A percentile compares a stretch with the other conserved stretches of the same genome.
These are phyloP conservation scores for Falco berigora DNA, from an alignment of 2,797 vertebrate species.

Conservation along the genomic window DNA sequence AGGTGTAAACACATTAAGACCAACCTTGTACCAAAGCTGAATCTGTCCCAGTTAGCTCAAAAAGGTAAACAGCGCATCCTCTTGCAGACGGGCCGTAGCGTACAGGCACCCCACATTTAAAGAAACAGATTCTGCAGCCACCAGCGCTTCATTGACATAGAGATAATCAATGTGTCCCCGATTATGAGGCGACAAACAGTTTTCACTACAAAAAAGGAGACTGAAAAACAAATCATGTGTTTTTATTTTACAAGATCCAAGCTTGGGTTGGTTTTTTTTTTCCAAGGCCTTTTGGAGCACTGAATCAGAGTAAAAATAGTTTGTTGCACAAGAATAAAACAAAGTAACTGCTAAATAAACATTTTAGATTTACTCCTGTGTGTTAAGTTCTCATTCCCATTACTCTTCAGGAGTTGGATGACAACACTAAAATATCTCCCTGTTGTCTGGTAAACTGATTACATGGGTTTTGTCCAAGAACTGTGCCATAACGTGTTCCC, in stretches of 20 bases:
- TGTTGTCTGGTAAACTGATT: constrained; percentile 32
- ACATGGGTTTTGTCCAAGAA: background rate
- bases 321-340: constrained; percentile 57
- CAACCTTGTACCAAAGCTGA: background rate
- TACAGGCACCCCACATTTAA: background rate
- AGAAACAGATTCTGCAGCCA: constrained; percentile 11
- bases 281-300: constrained; percentile 18
- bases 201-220: constrained; percentile 15
- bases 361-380: constrained; percentile 12
- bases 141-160: background rate
- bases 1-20: background rate
- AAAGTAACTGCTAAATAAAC: constrained; percentile 56
- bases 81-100: background rate
- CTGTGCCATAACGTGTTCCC: background rate
- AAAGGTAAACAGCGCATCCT: background rate
- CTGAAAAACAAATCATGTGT: constrained; percentile 58
- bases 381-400: background rate
- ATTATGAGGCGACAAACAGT: constrained; percentile 46
- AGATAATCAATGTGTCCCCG: constrained; percentile 44
- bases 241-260: constrained; percentile 59
- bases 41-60: background rate
- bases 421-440: background rate
- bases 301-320: constrained; percentile 56
- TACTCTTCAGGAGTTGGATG: background rate
- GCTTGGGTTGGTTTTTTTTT: constrained; percentile 41